These are phyloP conservation scores for Drosophila differens DNA, from an alignment of 2,888 invertebrate genomes.

Conservation along the genomic window DNA sequence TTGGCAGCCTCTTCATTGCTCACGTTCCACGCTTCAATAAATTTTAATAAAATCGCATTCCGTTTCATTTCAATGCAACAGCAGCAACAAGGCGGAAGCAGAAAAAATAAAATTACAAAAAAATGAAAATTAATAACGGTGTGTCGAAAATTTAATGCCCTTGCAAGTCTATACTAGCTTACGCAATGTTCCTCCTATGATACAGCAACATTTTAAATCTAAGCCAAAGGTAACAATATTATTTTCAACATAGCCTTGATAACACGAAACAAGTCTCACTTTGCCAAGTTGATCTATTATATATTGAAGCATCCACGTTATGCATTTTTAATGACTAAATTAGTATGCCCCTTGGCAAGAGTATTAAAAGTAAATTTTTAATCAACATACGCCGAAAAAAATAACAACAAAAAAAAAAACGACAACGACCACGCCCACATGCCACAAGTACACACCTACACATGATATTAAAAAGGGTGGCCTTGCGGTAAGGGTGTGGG, in stretches of 20 bases:
- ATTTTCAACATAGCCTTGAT: not conserved
- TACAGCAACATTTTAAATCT: not conserved
- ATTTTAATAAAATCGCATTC: constrained; percentile 61
- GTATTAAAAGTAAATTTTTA: constrained; percentile 50
- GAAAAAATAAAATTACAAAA: not conserved
- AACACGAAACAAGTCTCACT: not conserved
- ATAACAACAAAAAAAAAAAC: not conserved
- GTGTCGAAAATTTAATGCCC: constrained; percentile 10
- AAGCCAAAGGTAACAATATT: not conserved
- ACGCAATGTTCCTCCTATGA: not conserved
- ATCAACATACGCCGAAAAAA: constrained; percentile 43
- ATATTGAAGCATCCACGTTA: not conserved
- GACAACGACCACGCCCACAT: constrained; percentile 28
- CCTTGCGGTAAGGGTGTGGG: not conserved
- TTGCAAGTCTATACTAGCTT: not conserved
- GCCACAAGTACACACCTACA: constrained; percentile 19
- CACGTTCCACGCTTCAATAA: constrained; percentile 36
- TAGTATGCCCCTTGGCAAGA: not conserved
- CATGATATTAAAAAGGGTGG: not conserved
- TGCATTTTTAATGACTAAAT: not conserved
- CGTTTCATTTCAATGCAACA: constrained; percentile 44
- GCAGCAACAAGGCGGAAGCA: constrained; percentile 5
- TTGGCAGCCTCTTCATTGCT: constrained; percentile 12
- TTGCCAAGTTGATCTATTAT: not conserved
- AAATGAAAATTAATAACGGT: not conserved